These are phyloP conservation scores for Tokudaia muenninki DNA, from an alignment of 2,797 vertebrate species.

Conservation along the genomic window DNA sequence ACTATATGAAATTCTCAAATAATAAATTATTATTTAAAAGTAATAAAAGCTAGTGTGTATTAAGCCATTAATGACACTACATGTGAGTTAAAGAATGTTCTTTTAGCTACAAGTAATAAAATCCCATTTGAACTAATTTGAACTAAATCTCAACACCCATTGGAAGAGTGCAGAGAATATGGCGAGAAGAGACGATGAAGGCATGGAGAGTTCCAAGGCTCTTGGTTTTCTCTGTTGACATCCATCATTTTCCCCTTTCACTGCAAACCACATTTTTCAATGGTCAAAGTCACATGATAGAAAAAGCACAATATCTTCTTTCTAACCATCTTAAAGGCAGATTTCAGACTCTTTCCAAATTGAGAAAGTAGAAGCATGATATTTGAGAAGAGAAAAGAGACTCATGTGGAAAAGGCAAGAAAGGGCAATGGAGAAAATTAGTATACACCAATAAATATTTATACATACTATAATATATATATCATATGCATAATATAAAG, in stretches of 20 bases:
- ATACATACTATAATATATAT: background rate
- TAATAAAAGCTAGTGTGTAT: background rate
- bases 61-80: background rate
- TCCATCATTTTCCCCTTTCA: background rate
- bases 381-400: background rate
- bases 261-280: background rate
- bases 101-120: constrained; percentile 10
- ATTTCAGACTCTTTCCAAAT: background rate
- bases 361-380: background rate
- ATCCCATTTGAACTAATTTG: background rate
- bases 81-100: background rate
- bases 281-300: background rate
- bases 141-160: background rate
- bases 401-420: background rate
- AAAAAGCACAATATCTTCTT: background rate
- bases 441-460: background rate
- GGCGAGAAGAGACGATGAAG: background rate
- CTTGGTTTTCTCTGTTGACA: background rate
- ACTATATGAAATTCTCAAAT: background rate
- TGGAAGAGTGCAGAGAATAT: background rate
- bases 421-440: background rate
- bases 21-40: background rate
- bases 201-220: background rate
- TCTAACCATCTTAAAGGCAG: background rate
- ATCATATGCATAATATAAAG: background rate